Evolutionary conservation across 1,140 invertebrate species (phyloP).

Genomic region (Eubasilissa regina): DNA sequence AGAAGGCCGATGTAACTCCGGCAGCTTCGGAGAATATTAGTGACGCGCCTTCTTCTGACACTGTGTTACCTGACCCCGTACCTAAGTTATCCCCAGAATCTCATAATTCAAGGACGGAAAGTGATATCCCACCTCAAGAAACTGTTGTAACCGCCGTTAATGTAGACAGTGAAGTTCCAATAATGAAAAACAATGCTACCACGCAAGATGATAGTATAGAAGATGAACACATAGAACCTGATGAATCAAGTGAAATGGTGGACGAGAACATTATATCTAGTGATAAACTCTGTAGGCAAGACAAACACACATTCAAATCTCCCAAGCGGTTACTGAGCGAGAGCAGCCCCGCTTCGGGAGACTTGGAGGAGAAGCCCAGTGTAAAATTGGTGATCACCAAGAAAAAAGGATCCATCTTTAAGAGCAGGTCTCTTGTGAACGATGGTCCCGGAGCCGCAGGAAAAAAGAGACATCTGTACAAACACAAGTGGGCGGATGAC

Average conservation of each 20-base stretch:
- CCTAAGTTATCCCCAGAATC: slow-evolving; percentile 60
- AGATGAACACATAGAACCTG: slow-evolving; percentile 30
- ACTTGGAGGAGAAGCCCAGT: slow-evolving; percentile 69
- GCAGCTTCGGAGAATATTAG: slow-evolving; percentile 21
- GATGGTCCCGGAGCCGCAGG: slow-evolving; percentile 78
- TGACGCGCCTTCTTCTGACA: background rate
- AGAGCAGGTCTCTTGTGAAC: slow-evolving; percentile 82
- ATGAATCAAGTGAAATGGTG: slow-evolving; percentile 48
- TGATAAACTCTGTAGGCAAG: background rate
- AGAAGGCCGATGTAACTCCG: slow-evolving; percentile 44
- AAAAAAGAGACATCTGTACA: slow-evolving; percentile 86
- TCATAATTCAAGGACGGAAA: slow-evolving; percentile 50
- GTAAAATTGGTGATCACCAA: slow-evolving; percentile 80
- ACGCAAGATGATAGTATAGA: slow-evolving; percentile 38
- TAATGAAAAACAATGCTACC: slow-evolving; percentile 44
- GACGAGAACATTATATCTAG: slow-evolving; percentile 14
- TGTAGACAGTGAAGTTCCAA: slow-evolving; percentile 41
- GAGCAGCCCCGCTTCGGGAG: slow-evolving; percentile 62
- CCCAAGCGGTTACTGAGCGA: slow-evolving; percentile 64
- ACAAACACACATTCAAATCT: slow-evolving; percentile 66
- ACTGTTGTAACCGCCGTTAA: background rate
- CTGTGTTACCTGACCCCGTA: slow-evolving; percentile 57
- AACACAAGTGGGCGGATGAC: slow-evolving; percentile 89
- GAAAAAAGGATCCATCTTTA: slow-evolving; percentile 92
- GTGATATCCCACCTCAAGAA: slow-evolving; percentile 46